Base-by-base conservation (phyloP, 2,797 vertebrate species). In the Sebastes itinus region DNA sequence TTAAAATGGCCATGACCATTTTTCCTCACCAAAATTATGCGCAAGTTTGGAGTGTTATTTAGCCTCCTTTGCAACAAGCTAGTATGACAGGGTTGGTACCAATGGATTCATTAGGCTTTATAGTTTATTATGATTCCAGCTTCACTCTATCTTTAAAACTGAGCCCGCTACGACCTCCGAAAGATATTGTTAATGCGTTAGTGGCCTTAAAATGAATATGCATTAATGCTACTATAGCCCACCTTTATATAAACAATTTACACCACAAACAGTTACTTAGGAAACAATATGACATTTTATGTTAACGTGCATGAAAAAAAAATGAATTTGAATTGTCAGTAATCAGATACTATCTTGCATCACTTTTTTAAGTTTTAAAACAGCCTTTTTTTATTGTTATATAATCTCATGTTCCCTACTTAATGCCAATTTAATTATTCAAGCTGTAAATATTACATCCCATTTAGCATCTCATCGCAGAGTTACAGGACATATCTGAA, bases 401-500 rank as follows among this genome's bases (percentile, higher is more conserved):
- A 59, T 72, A 81, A 77, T 55, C 12, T 13, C 20, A 73, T 67
- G 38, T 23, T 46, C 30, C 42, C 30, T 68, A 25, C 38, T 46
- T 52, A 33, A 52, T 58, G 16, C 20, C 2, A 60, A 60, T 27
- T 52, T 75, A 60, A 72, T 58, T 76, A 80, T 87, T 77, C 42
- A 85, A 75, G 62, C 72, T 78, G 61, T 62, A 74, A 85, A 86
- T 55, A 80, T 68, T 49, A 62, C 4, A 42, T 76, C 32, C 38
- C 22, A 64, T 73, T 84, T 67, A 78, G 60, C 54, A 78, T 78
- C 76, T 67, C 28, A 69, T 28, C 2, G 1, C 16, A 49, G 16
- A 66, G 42, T 71, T 75, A 67, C 59, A 60, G 32, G 11, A 32
- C 76, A 81, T 58, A 68, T 87, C 83, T 88, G 28, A 84, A 66